phyloP scores from a whole-genome alignment of 2,888 invertebrate genomes.

The Quadriops clusia region DNA sequence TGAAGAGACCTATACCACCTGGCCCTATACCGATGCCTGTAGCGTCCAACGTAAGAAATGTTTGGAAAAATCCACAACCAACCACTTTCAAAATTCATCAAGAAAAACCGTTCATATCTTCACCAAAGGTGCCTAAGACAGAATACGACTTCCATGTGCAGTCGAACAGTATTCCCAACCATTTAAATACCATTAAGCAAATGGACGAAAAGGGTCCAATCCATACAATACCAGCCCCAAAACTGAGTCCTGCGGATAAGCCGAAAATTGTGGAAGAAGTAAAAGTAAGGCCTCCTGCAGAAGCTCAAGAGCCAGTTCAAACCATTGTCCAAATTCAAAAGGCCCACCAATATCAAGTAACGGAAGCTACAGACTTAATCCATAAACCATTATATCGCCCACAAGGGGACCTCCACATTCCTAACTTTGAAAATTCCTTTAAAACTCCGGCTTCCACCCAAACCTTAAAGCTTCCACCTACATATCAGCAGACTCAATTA shows the following conservation, averaged over 20 bases:
- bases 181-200: constrained; percentile 31
- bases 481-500: constrained; percentile 7
- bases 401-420: constrained; percentile 40
- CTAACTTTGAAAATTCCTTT: constrained; percentile 6
- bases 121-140: constrained; percentile 22
- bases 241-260: constrained; percentile 57
- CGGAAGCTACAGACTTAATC: constrained; percentile 36
- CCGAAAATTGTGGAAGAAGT: constrained; percentile 40
- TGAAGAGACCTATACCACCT: constrained; percentile 7
- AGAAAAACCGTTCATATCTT: constrained; percentile 22
- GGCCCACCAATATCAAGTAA: constrained; percentile 41
- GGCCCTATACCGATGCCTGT: constrained; percentile 16
- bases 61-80: constrained; percentile 24
- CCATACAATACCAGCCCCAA: constrained; percentile 78
- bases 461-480: constrained; percentile 7
- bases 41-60: constrained; percentile 13
- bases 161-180: constrained; percentile 30
- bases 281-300: constrained; percentile 2
- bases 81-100: constrained; percentile 12
- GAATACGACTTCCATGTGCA: constrained; percentile 33
- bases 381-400: constrained; percentile 38
- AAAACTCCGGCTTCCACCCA: constrained; percentile 30
- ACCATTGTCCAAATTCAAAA: constrained; percentile 16
- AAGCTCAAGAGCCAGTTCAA: constrained; percentile 2
- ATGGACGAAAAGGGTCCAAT: constrained; percentile 55